Conservation (phyloP, 2,797 vertebrate species). For the Molossus molossus region DNA sequence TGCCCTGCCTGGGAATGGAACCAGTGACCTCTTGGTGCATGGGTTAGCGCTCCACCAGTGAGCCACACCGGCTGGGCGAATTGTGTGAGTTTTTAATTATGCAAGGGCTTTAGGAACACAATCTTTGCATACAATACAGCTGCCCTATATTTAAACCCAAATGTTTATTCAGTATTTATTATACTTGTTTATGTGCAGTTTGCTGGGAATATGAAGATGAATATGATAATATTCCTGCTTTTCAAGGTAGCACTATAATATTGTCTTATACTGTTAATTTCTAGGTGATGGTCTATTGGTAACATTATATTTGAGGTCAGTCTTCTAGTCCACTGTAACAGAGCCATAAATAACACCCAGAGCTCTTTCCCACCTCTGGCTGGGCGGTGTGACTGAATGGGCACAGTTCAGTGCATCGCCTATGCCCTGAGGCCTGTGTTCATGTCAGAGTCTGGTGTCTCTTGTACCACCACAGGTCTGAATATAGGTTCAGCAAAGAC, state of each 20-base stretch:
- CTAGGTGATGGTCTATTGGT: background rate
- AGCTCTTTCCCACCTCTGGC: background rate
- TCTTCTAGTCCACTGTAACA: background rate
- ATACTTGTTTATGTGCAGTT: background rate
- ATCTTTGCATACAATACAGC: background rate
- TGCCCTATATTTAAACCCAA: background rate
- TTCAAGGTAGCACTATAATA: background rate
- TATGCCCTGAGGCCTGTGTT: background rate
- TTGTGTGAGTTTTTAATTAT: slow-evolving; percentile 31
- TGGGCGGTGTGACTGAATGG: background rate
- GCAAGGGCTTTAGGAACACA: background rate
- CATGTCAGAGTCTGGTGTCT: background rate
- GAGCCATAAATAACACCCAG: background rate
- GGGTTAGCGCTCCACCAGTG: too few species aligned
- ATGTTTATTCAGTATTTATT: slow-evolving; percentile 11
- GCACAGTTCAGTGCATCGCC: background rate
- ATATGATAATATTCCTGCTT: background rate
- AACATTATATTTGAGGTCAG: background rate
- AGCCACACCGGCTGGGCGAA: background rate
- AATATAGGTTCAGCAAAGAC: background rate
- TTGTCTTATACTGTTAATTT: background rate
- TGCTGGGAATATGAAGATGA: background rate
- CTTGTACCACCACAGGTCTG: background rate
- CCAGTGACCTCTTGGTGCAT: too few species aligned
- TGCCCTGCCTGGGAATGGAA: too few species aligned